These are phyloP conservation scores for Psammodynastes pulverulentus DNA, from an alignment of 2,113 vertebrate genomes.

Conservation along the genomic window DNA sequence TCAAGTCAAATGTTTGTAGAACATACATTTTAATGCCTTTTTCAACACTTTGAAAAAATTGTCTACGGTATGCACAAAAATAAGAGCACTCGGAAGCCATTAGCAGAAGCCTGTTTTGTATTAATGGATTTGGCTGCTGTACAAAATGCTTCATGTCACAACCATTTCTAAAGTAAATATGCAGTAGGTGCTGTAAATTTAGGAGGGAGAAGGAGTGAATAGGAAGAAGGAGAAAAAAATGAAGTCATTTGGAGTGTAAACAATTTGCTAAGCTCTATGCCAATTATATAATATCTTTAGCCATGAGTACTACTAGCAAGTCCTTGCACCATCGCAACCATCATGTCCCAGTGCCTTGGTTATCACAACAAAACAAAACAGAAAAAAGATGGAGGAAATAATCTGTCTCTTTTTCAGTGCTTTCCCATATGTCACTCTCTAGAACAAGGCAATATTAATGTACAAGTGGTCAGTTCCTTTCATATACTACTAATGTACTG, in stretches of 20 bases:
- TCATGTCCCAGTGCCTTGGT: not conserved
- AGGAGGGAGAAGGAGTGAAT: slow-evolving; percentile 38
- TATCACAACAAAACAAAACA: slow-evolving; percentile 16
- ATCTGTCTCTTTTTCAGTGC: slow-evolving; percentile 60
- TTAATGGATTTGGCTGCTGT: slow-evolving; percentile 29
- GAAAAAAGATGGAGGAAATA: slow-evolving; percentile 58
- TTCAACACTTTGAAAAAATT: slow-evolving; percentile 7
- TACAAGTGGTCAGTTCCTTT: slow-evolving; percentile 73
- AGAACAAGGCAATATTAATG: slow-evolving; percentile 73
- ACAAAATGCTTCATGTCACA: slow-evolving; percentile 38
- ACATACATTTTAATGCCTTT: not conserved
- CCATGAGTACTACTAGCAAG: not conserved
- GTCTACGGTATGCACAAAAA: not conserved
- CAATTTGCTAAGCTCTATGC: not conserved
- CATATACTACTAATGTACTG: slow-evolving; percentile 89
- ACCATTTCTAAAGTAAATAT: slow-evolving; percentile 34
- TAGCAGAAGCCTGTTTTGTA: slow-evolving; percentile 34
- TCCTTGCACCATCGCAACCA: not conserved
- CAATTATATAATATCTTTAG: not conserved
- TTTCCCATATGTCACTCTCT: slow-evolving; percentile 79
- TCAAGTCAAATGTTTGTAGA: not conserved
- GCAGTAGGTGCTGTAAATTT: slow-evolving; percentile 38
- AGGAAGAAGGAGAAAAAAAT: not conserved
- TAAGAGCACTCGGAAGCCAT: slow-evolving; percentile 45
- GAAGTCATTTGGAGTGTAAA: not conserved